Evolutionary conservation across 2,113 vertebrate genomes (phyloP).

Genomic region (Poecilia latipinna): DNA sequence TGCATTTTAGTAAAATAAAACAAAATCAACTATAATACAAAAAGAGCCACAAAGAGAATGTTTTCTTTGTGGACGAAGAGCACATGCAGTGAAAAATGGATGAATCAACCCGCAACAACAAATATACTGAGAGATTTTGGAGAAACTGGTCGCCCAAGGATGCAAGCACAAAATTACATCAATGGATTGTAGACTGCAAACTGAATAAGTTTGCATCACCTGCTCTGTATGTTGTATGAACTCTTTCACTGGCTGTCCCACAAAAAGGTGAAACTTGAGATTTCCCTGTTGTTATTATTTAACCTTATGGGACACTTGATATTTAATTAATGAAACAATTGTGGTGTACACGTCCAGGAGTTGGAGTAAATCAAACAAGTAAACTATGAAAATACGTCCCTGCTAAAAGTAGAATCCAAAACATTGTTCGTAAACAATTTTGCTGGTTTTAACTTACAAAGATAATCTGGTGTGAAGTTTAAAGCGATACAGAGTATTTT

Average conservation of each 20-base stretch:
- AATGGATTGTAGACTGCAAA: too few species aligned
- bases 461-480: not conserved
- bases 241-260: not conserved
- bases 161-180: too few species aligned
- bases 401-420: too few species aligned
- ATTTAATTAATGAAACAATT: not conserved
- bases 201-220: not conserved
- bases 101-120: too few species aligned
- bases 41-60: not conserved
- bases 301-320: not conserved
- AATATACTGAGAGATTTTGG: too few species aligned
- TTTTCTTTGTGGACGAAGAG: not conserved
- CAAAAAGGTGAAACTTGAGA: not conserved
- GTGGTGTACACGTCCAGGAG: not conserved
- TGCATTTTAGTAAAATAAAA: not conserved
- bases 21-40: not conserved
- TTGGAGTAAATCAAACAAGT: not conserved
- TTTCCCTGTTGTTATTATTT: not conserved
- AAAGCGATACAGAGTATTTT: too few species aligned
- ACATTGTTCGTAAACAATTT: not conserved
- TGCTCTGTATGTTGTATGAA: not conserved
- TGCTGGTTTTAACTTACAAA: not conserved
- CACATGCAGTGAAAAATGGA: too few species aligned
- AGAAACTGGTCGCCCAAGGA: too few species aligned
- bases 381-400: not conserved